Evolutionary conservation across 2,797 vertebrate species (phyloP), one percentile per base, ranked within the genome.

Genomic region (Serranus cabrilla): DNA sequence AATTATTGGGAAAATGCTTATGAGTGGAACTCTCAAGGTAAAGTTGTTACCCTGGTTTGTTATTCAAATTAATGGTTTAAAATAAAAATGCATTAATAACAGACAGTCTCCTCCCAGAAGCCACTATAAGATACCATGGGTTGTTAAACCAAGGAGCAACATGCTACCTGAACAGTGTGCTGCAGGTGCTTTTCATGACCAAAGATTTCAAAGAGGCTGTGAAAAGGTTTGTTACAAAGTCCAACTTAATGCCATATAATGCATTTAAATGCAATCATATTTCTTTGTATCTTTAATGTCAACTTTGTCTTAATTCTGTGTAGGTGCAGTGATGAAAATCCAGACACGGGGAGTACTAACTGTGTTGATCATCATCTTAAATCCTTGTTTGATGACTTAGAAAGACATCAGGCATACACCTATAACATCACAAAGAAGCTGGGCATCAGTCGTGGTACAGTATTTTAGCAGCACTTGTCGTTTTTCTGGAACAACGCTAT

Each of bases 141-240:
- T 49, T 95, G 46, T 0, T 0, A 7, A 95, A 95, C 81, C 89
- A 92, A 55, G 93, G 94, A 7, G 69, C 91, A 6, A 94, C 93
- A 1, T 93, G 92, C 59, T 95, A 94, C 71, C 40, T 95, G 79
- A 95, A 94, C 79, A 87, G 92, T 45, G 89, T 94, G 27, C 81
- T 95, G 66, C 94, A 95, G 73, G 91, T 89, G 70, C 74, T 95
- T 12, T 94, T 87, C 73, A 93, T 93, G 94, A 93, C 93, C 2
- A 9, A 68, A 51, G 86, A 89, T 18, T 94, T 94, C 82, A 88
- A 79, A 75, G 43, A 86, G 11, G 75, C 81, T 23, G 75, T 95
- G 31, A 4, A 52, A 37, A 88, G 74, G 94, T 95, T 72, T 27
- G 74, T 43, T 1, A 20, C 5, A 10, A 49, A 67, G 7, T 54